These are phyloP conservation scores for Murina feae DNA, from an alignment of 2,113 vertebrate species.

Conservation along the genomic window DNA sequence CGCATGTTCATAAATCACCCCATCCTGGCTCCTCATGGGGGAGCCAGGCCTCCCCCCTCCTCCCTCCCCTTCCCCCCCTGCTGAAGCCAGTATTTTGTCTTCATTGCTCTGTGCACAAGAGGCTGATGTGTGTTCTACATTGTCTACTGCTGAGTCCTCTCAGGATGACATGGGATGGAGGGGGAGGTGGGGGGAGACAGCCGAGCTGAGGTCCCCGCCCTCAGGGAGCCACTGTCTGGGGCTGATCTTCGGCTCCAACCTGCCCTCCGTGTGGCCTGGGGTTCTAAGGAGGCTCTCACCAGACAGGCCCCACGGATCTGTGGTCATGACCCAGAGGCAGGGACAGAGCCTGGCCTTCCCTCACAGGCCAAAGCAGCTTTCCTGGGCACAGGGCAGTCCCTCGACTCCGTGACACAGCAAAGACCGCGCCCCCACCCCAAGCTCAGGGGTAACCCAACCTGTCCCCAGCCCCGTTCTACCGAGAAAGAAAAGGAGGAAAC, in stretches of 20 bases:
- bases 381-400: fast-evolving
- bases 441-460: not conserved
- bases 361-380: not conserved
- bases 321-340: not conserved
- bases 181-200: too few species aligned
- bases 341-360: not conserved
- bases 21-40: not conserved
- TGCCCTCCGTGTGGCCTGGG: not conserved
- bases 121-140: fast-evolving
- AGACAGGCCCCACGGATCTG: fast-evolving
- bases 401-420: not conserved
- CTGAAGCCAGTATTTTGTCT: not conserved
- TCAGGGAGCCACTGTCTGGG: fast-evolving
- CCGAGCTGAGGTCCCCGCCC: not conserved
- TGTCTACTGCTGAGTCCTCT: not conserved
- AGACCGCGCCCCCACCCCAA: too few species aligned
- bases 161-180: fast-evolving
- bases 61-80: not conserved
- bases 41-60: not conserved
- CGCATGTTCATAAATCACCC: not conserved
- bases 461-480: not conserved
- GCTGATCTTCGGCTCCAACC: not conserved
- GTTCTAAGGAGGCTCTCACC: not conserved
- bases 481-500: not conserved
- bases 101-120: not conserved